Percentiles rank a stretch among this genome's conserved stretches.
Evolutionary conservation across 1,140 invertebrate species (phyloP).

Genomic region (Apis florea): DNA sequence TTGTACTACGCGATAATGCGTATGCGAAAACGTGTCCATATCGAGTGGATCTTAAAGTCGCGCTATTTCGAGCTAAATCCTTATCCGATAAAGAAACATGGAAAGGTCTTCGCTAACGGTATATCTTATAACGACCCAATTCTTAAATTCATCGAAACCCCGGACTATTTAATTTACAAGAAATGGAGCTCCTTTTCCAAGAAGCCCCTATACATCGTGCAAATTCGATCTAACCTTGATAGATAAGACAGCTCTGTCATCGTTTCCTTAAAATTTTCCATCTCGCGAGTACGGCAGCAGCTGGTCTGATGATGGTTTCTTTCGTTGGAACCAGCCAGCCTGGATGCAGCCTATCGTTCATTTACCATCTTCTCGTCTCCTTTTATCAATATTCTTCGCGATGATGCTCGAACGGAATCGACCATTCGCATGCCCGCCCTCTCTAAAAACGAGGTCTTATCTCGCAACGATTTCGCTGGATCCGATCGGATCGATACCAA

Average conservation of each 20-base stretch:
- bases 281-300: neutral
- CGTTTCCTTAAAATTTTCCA: neutral
- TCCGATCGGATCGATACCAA: neutral
- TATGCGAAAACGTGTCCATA: neutral
- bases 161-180: neutral
- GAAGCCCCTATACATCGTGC: neutral
- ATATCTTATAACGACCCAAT: neutral
- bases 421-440: neutral
- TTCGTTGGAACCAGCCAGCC: neutral
- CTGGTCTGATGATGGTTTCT: conserved; percentile 10
- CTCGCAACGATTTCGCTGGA: neutral
- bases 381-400: neutral
- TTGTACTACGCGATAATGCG: neutral
- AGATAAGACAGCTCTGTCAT: neutral
- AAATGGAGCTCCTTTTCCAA: neutral
- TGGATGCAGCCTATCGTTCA: neutral
- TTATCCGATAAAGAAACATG: neutral
- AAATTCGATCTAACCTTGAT: neutral
- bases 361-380: no score
- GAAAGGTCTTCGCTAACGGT: neutral
- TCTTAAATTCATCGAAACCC: neutral
- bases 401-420: neutral
- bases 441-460: neutral
- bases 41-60: neutral
- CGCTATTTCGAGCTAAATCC: neutral